Percentiles rank a stretch among this genome's conserved stretches.
These are phyloP conservation scores for Heliconius sara DNA, from an alignment of 2,888 invertebrate species.

Conservation along the genomic window DNA sequence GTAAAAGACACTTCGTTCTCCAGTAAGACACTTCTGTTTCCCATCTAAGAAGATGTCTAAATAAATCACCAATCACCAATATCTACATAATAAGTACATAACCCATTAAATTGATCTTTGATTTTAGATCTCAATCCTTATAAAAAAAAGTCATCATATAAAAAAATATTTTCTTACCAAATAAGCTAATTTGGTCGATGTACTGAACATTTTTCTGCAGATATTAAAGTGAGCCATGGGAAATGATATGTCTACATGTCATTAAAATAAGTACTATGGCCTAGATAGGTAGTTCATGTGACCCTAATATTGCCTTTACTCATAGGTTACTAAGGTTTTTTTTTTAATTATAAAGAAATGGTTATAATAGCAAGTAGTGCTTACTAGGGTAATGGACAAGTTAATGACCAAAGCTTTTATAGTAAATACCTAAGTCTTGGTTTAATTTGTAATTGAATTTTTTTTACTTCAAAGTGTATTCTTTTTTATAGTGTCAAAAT, in stretches of 20 bases:
- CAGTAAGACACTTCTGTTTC: too few species aligned
- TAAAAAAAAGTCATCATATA: not conserved
- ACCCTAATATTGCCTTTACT: conserved; percentile 18
- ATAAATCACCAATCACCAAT: too few species aligned
- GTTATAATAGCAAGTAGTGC: conserved; percentile 5
- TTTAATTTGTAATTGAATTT: too few species aligned
- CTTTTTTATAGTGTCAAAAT: too few species aligned
- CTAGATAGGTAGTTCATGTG: conserved; percentile 16
- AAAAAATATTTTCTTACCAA: not conserved
- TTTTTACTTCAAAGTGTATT: too few species aligned
- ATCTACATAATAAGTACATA: too few species aligned
- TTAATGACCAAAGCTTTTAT: not conserved
- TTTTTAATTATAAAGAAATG: conserved; percentile 20
- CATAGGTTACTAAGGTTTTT: not conserved
- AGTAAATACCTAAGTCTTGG: not conserved
- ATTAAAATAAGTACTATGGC: conserved; percentile 20
- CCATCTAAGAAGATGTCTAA: too few species aligned
- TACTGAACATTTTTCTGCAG: not conserved
- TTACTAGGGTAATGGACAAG: conserved; percentile 9
- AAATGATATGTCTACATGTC: conserved; percentile 14
- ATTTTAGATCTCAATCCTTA: too few species aligned
- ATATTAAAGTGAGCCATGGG: conserved; percentile 14
- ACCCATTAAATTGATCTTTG: not conserved
- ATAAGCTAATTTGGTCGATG: not conserved
- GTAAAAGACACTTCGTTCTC: too few species aligned